Percentiles rank a stretch among this genome's conserved stretches.
phyloP scores from a whole-genome alignment of 2,888 invertebrate species.

The Erebia ligea region DNA sequence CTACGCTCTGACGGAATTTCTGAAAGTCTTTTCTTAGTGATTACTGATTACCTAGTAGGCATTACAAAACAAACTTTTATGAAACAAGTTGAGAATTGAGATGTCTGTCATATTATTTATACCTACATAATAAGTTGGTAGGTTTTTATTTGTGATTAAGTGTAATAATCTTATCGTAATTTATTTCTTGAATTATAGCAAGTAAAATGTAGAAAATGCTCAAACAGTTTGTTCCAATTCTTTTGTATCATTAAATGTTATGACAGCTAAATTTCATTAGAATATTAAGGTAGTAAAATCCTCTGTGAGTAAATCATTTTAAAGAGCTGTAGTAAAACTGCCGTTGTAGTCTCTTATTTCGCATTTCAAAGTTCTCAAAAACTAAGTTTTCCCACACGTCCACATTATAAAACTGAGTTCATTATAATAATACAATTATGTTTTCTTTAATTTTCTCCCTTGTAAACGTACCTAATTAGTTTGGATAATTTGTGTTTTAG shows the following conservation, averaged over 20 bases:
- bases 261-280: neutral
- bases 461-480: constrained; percentile 15
- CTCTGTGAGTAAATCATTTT: neutral
- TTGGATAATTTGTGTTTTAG: constrained; percentile 14
- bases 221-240: neutral
- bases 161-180: too few species aligned
- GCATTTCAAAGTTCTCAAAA: constrained; percentile 14
- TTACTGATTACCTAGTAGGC: too few species aligned
- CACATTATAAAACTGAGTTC: neutral
- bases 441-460: constrained; percentile 9
- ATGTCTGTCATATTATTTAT: neutral
- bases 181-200: neutral
- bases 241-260: neutral
- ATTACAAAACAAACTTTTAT: too few species aligned
- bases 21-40: too few species aligned
- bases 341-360: constrained; percentile 13
- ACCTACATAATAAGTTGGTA: neutral
- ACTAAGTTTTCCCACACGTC: constrained; percentile 9
- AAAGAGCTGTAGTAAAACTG: constrained; percentile 18
- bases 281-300: constrained; percentile 15
- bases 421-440: constrained; percentile 2
- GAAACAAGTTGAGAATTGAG: too few species aligned
- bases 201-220: neutral
- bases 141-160: neutral
- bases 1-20: too few species aligned